These are phyloP conservation scores for Agapornis canus DNA, from an alignment of 2,797 vertebrate species.

Conservation along the genomic window DNA sequence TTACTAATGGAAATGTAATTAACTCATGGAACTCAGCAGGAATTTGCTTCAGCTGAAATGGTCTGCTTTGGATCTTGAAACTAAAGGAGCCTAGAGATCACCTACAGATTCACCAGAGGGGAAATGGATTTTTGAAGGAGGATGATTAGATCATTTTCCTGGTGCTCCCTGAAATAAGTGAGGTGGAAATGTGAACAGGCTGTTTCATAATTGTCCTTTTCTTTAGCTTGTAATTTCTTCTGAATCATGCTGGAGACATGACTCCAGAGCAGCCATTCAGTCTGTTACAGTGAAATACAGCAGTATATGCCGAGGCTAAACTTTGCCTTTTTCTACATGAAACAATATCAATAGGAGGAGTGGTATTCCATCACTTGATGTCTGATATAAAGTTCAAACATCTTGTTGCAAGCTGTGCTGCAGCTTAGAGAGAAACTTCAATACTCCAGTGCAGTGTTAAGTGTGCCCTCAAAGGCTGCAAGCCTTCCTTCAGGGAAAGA, in stretches of 20 bases:
- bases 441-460: background rate
- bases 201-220: constrained; percentile 59
- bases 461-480: background rate
- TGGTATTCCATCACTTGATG: background rate
- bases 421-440: background rate
- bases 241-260: background rate
- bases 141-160: background rate
- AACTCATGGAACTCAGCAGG: constrained; percentile 16
- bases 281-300: background rate
- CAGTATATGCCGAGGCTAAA: background rate
- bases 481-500: background rate
- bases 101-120: background rate
- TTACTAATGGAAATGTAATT: constrained; percentile 52
- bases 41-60: background rate
- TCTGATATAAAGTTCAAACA: background rate
- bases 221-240: constrained; percentile 40
- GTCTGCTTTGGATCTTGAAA: background rate
- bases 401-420: background rate
- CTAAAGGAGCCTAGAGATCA: background rate
- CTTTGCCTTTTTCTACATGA: background rate
- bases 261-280: background rate
- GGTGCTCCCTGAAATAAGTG: background rate
- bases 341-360: background rate
- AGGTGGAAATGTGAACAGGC: constrained; percentile 13
- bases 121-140: constrained; percentile 5